Evolutionary conservation across 2,113 vertebrate genomes (phyloP).

Genomic region (Falcunculus frontatus): DNA sequence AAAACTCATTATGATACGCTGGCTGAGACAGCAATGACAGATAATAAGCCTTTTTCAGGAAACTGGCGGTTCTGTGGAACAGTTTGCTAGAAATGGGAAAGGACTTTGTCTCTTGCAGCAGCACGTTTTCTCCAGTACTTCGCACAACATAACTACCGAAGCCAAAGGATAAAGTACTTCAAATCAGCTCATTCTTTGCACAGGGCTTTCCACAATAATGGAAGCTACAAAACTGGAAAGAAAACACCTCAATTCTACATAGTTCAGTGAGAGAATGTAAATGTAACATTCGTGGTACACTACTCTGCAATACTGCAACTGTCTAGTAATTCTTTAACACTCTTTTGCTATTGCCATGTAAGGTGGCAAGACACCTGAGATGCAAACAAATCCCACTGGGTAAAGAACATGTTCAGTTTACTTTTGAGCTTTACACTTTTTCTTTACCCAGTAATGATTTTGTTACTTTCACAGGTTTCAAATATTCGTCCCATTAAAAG

Average conservation of each 20-base stretch:
- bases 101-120: not conserved
- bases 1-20: not conserved
- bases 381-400: not conserved
- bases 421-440: not conserved
- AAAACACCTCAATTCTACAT: not conserved
- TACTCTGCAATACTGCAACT: not conserved
- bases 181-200: not conserved
- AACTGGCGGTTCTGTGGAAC: not conserved
- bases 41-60: not conserved
- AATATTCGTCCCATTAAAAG: not conserved
- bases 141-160: not conserved
- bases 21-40: not conserved
- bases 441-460: not conserved
- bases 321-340: not conserved
- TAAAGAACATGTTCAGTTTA: not conserved
- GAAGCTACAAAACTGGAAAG: not conserved
- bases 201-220: not conserved
- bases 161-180: not conserved
- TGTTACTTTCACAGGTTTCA: not conserved
- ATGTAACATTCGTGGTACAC: not conserved
- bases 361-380: not conserved
- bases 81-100: not conserved
- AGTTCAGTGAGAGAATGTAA: not conserved
- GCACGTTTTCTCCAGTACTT: not conserved
- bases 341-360: not conserved